Evolutionary conservation across 2,888 invertebrate species (phyloP).

Genomic region (Metellina segmentata): DNA sequence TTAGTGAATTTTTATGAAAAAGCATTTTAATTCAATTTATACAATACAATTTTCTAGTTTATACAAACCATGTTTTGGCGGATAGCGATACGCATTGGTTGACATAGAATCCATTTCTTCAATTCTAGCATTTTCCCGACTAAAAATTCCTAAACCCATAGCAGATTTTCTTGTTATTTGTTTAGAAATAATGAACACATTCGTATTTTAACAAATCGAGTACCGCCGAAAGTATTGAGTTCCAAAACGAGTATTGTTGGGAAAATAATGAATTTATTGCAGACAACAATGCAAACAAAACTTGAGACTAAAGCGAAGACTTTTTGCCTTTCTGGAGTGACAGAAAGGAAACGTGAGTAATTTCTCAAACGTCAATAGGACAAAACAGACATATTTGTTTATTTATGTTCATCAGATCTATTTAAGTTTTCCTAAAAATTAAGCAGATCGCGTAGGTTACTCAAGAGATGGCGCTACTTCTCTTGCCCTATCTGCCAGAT

Average conservation of each 20-base stretch:
- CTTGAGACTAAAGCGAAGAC: background rate
- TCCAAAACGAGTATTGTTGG: background rate
- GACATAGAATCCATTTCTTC: constrained; percentile 74
- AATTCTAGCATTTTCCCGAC: constrained; percentile 74
- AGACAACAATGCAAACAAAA: background rate
- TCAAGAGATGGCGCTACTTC: too few relatives aligned
- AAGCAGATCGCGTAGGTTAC: too few relatives aligned
- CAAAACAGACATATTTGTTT: background rate
- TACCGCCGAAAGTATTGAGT: background rate
- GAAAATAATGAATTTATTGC: background rate
- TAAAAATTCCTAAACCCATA: constrained; percentile 71
- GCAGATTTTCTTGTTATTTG: background rate
- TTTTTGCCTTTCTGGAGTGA: background rate
- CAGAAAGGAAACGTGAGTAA: background rate
- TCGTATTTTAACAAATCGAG: background rate
- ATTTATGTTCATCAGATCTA: background rate
- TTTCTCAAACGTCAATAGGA: background rate
- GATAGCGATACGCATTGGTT: constrained; percentile 74
- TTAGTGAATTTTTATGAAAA: background rate
- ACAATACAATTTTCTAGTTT: background rate
- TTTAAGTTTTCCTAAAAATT: too few relatives aligned
- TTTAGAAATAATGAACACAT: background rate
- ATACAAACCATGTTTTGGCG: constrained; percentile 67
- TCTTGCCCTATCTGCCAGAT: too few relatives aligned
- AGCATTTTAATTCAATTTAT: background rate